Conservation (phyloP, 2,888 invertebrate genomes). For the Andrena marginata region DNA sequence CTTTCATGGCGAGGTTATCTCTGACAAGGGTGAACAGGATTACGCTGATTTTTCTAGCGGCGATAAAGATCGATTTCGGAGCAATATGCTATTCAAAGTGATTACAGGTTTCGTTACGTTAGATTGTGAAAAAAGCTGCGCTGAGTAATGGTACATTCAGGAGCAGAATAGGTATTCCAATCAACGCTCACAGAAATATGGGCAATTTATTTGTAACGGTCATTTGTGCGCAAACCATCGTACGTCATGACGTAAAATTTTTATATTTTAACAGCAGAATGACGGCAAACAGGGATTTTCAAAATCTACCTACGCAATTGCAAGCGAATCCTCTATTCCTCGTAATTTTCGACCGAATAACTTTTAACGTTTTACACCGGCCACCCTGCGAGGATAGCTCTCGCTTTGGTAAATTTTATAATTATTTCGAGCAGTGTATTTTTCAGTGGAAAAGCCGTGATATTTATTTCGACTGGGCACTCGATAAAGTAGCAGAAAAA, state of each 20-base stretch:
- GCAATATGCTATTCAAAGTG: neutral
- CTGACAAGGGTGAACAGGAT: slow-evolving; percentile 17
- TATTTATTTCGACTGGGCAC: neutral
- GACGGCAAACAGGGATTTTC: neutral
- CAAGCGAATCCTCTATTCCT: too few relatives aligned
- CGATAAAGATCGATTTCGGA: slow-evolving; percentile 16
- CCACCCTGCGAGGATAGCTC: neutral
- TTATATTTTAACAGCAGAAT: neutral
- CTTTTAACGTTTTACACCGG: too few relatives aligned
- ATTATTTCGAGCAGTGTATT: neutral
- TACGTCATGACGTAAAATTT: neutral
- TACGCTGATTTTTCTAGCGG: neutral
- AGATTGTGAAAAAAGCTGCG: neutral
- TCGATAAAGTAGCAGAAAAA: neutral
- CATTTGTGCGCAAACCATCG: neutral
- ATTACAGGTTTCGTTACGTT: neutral
- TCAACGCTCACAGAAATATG: neutral
- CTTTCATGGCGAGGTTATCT: slow-evolving; percentile 20
- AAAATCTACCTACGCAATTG: neutral
- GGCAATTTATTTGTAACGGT: neutral
- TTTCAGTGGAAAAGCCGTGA: neutral
- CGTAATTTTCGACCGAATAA: too few relatives aligned
- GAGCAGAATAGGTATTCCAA: neutral
- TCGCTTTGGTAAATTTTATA: neutral
- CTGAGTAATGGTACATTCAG: neutral